Evolutionary conservation across 2,888 invertebrate genomes (phyloP), one percentile per base, ranked within the genome.

Genomic region (Cremastinae sp.): DNA sequence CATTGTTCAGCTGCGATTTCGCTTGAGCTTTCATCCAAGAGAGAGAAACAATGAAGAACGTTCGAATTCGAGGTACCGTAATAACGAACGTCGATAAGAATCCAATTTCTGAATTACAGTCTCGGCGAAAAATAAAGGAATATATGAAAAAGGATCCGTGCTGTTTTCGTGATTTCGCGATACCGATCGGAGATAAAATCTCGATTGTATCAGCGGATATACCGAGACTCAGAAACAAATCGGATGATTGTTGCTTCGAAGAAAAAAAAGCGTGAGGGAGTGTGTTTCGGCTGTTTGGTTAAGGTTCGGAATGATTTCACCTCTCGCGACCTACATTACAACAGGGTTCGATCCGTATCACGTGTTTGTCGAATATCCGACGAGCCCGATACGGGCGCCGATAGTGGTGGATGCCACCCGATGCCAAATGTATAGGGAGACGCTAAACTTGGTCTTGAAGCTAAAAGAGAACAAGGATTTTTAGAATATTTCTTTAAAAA

Each of bases 281-380:
- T 14, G 68, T 56, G 14, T n/a, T 39, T 49, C 37, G 56, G 0
- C 14, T 16, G 45, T 20, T 18, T 14, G 16, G 69, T 35, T 49
- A 74, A 66, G 61, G 47, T 45, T 49, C 16, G 47, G 51, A 65
- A 74, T 53, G 45, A 62, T 70, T 61, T 35, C 58, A 80, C 73
- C 47, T 45, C 41, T 45, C 68, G 45, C 69, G 73, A 79, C 78
- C 81, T 82, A 81, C 79, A 83, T 84, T 80, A 82, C 78, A 78
- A 72, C 41, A 41, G 51, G 62, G 80, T 80, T 81, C 78, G 83
- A 84, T 83, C 80, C 76, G 83, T 82, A 81, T 83, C 81, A 69
- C 75, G 70, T 82, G 83, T 84, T 84, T 83, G 80, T 79, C 78
- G 80, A 81, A 79, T 81, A 79, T 74, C 74, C 77, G 74, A 78